Conservation (phyloP, 2,113 vertebrate genomes). For the Cochlearius cochlearius region DNA sequence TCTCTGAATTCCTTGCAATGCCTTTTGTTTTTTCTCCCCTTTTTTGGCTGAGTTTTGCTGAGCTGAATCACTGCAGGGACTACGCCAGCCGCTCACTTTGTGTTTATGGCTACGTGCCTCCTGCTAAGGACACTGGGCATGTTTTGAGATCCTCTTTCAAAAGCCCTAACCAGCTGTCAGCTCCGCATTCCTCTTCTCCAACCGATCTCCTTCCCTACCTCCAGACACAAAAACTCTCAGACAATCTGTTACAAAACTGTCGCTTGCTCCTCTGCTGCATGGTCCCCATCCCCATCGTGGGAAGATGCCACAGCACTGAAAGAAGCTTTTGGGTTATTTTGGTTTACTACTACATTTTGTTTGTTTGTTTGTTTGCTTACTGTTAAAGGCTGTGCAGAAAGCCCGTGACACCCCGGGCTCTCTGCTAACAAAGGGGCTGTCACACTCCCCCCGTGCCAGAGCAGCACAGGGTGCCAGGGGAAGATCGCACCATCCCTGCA, state of each 20-base stretch:
- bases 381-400: neutral
- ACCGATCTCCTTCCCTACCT: neutral
- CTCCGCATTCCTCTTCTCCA: neutral
- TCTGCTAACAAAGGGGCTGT: neutral
- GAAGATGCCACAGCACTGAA: neutral
- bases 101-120: neutral
- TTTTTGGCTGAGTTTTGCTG: neutral
- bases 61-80: neutral
- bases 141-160: neutral
- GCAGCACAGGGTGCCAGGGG: neutral
- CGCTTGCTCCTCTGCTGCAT: neutral
- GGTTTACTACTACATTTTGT: neutral
- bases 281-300: neutral
- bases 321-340: neutral
- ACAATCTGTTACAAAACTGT: neutral
- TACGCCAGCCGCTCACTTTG: neutral
- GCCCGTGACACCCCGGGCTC: neutral
- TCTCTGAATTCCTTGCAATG: neutral
- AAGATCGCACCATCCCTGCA: accelerated
- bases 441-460: neutral
- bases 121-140: neutral
- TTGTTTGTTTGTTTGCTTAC: neutral
- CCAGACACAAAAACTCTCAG: neutral
- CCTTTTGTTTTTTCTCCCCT: neutral
- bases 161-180: neutral